These are phyloP conservation scores for Junonia oenone DNA, from an alignment of 2,888 invertebrate genomes.

Conservation along the genomic window DNA sequence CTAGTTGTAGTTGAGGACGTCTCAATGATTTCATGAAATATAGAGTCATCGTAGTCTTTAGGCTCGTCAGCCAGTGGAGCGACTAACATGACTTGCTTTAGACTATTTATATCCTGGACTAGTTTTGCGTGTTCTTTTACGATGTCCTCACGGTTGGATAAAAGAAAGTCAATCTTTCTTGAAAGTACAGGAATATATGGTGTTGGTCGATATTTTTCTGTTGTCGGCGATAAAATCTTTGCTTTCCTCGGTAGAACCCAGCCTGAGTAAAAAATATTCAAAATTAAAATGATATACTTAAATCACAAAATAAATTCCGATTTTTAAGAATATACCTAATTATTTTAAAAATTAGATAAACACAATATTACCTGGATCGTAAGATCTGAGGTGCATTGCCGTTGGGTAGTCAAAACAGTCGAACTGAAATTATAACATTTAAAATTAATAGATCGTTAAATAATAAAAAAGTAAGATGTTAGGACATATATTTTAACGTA, in stretches of 20 bases:
- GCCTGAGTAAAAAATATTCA: constrained; percentile 30
- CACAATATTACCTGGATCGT: constrained; percentile 37
- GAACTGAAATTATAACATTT: constrained; percentile 46
- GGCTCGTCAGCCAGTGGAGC: constrained; percentile 52
- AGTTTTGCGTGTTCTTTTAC: constrained; percentile 69
- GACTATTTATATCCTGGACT: constrained; percentile 67
- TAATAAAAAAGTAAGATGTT: background rate
- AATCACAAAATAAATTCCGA: background rate
- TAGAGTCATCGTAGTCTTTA: constrained; percentile 65
- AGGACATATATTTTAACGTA: too few species aligned
- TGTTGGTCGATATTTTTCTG: constrained; percentile 32
- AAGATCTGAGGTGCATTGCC: constrained; percentile 17
- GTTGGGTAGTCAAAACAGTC: constrained; percentile 55
- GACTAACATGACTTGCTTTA: constrained; percentile 57
- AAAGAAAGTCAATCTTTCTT: constrained; percentile 40
- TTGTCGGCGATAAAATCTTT: constrained; percentile 26
- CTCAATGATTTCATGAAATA: constrained; percentile 64
- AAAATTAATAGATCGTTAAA: background rate
- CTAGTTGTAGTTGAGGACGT: constrained; percentile 46
- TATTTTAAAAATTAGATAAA: too few species aligned
- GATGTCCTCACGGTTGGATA: constrained; percentile 47
- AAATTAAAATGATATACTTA: background rate
- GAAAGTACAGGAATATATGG: constrained; percentile 22
- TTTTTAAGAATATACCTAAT: too few species aligned
- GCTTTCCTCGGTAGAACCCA: constrained; percentile 35